Conservation (phyloP, 2,888 invertebrate species). For the Amiota mariae region DNA sequence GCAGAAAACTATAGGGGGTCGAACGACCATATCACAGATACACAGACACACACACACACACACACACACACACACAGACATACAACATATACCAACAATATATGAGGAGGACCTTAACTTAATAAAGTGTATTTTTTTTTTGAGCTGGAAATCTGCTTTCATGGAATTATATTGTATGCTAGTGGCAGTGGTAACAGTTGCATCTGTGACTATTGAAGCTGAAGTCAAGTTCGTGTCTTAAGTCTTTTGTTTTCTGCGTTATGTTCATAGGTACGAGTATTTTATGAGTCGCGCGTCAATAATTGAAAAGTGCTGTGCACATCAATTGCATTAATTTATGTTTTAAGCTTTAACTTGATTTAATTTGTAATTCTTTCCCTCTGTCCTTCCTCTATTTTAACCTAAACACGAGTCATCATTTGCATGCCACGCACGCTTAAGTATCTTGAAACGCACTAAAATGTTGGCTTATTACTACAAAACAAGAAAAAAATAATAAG, state of each 20-base stretch:
- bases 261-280: background rate
- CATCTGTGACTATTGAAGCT: background rate
- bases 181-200: background rate
- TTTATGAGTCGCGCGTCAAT: background rate
- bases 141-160: slow-evolving; percentile 18
- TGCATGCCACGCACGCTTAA: slow-evolving; percentile 63
- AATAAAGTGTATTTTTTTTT: background rate
- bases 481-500: slow-evolving; percentile 42
- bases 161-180: background rate
- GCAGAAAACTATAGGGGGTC: slow-evolving; percentile 40
- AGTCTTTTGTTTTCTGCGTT: slow-evolving; percentile 17
- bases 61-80: too few species aligned
- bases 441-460: slow-evolving; percentile 39
- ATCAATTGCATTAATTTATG: slow-evolving; percentile 7
- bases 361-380: too few species aligned
- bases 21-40: background rate
- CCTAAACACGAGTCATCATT: slow-evolving; percentile 41
- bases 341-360: background rate
- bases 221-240: slow-evolving; percentile 8
- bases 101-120: background rate
- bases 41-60: background rate
- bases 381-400: too few species aligned
- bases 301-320: background rate
- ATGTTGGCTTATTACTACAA: slow-evolving; percentile 30
- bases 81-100: background rate